These are phyloP conservation scores for Tursiops truncatus DNA, from an alignment of 2,113 vertebrate species.

Conservation along the genomic window DNA sequence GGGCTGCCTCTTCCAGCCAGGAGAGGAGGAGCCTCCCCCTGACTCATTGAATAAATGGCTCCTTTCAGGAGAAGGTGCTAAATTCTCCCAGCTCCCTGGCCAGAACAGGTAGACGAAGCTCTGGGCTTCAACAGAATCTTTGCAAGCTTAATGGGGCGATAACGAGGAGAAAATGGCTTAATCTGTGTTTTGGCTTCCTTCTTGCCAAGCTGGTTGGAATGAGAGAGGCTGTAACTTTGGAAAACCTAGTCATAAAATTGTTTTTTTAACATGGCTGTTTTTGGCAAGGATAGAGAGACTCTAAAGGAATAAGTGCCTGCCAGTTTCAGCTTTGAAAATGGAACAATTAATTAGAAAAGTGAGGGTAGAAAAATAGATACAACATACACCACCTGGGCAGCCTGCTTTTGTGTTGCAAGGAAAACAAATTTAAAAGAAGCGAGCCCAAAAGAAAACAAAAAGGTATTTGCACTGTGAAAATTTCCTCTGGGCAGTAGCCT, in stretches of 20 bases:
- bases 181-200: constrained; percentile 71
- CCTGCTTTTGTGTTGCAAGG: background rate
- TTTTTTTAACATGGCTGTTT: constrained; percentile 63
- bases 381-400: constrained; percentile 22
- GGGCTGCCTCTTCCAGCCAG: background rate
- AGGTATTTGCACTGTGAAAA: constrained; percentile 38
- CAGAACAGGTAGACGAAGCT: constrained; percentile 68
- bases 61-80: constrained; percentile 57
- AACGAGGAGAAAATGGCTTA: constrained; percentile 77
- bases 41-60: constrained; percentile 37
- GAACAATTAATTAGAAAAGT: constrained; percentile 68
- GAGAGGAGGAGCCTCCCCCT: background rate
- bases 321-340: constrained; percentile 65
- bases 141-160: constrained; percentile 70
- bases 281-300: constrained; percentile 65
- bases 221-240: constrained; percentile 67
- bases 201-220: constrained; percentile 69
- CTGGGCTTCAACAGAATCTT: constrained; percentile 52
- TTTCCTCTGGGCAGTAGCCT: constrained; percentile 46
- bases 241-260: constrained; percentile 68
- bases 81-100: constrained; percentile 38
- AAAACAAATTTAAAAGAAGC: constrained; percentile 52
- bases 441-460: constrained; percentile 51
- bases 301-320: constrained; percentile 63
- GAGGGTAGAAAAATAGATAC: background rate